These are phyloP conservation scores for Oligia fasciuncula DNA, from an alignment of 2,888 invertebrate species.

Conservation along the genomic window DNA sequence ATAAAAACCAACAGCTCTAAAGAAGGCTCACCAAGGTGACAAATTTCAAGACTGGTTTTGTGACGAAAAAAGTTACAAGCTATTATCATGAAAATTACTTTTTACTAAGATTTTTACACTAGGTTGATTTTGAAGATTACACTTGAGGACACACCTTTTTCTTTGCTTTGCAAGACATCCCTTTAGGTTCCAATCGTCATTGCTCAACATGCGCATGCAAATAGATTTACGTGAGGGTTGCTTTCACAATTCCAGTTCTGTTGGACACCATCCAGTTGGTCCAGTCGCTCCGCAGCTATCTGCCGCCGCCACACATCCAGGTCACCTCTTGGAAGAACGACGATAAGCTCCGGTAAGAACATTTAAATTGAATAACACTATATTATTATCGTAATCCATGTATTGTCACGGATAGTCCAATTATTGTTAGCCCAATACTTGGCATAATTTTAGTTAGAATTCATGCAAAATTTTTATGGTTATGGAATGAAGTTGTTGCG, in stretches of 20 bases:
- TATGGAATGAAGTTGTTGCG: too few species aligned
- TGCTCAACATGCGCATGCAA: not conserved
- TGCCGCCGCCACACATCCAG: constrained; percentile 96
- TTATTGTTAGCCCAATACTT: not conserved
- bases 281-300: constrained; percentile 95
- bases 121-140: too few species aligned
- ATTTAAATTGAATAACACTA: not conserved
- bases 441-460: not conserved
- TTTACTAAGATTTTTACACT: too few species aligned
- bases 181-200: not conserved
- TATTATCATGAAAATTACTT: not conserved
- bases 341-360: constrained; percentile 89
- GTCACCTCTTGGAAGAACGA: constrained; percentile 97
- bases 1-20: not conserved
- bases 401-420: not conserved
- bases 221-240: not conserved
- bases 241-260: constrained; percentile 90
- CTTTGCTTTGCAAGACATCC: not conserved
- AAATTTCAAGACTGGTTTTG: not conserved
- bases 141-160: not conserved
- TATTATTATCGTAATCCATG: not conserved
- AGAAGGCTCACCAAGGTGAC: not conserved
- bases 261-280: constrained; percentile 96
- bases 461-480: not conserved
- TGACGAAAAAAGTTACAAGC: not conserved